Evolutionary conservation across 2,888 invertebrate species (phyloP).

Genomic region (Morinoia aosen): DNA sequence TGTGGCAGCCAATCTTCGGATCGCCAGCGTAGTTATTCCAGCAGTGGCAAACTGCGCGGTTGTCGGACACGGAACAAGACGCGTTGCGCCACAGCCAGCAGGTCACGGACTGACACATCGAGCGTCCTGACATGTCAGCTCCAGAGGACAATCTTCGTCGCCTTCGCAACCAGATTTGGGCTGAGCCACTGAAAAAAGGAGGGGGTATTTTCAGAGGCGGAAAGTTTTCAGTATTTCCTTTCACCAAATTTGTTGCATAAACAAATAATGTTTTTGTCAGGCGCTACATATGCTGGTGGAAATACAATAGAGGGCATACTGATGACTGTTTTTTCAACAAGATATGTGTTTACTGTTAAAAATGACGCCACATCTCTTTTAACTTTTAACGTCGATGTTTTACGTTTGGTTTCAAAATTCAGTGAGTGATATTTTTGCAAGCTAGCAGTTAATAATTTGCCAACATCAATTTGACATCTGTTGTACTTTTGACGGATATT

Average conservation of each 20-base stretch:
- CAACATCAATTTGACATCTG: not conserved
- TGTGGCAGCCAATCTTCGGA: slow-evolving; percentile 65
- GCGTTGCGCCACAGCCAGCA: slow-evolving; percentile 83
- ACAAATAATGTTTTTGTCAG: not conserved
- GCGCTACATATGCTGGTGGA: not conserved
- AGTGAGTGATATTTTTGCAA: not conserved
- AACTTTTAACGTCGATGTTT: not conserved
- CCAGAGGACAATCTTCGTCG: slow-evolving; percentile 69
- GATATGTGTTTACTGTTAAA: not conserved
- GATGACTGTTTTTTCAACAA: not conserved
- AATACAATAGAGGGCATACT: not conserved
- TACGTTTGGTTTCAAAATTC: not conserved
- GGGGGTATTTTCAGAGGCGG: not conserved
- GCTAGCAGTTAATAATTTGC: not conserved
- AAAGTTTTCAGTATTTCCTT: not conserved
- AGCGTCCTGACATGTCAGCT: slow-evolving; percentile 68
- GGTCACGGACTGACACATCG: slow-evolving; percentile 79
- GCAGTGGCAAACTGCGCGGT: slow-evolving; percentile 69
- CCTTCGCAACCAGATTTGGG: slow-evolving; percentile 57
- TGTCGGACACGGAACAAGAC: slow-evolving; percentile 71
- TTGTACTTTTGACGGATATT: not conserved
- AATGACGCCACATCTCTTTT: not conserved
- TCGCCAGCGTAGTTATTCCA: slow-evolving; percentile 69
- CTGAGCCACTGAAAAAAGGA: slow-evolving; percentile 16
- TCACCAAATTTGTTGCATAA: too few relatives aligned